Evolutionary conservation across 2,113 vertebrate species (phyloP).

Genomic region (Microcebus ravelobensis): DNA sequence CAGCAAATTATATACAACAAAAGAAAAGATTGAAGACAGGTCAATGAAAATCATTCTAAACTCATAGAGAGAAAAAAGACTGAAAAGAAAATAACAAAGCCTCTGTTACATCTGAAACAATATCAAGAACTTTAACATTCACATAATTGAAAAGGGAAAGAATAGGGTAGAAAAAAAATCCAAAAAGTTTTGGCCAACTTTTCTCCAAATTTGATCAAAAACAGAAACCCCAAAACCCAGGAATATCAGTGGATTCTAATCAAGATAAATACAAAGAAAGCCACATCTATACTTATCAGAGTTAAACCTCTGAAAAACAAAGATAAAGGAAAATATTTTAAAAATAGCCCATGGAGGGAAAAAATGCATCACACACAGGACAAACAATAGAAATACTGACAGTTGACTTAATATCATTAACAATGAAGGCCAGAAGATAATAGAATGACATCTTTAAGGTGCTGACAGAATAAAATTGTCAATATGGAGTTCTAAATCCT

Average conservation of each 20-base stretch:
- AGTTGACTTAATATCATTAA: background rate
- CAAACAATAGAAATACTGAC: background rate
- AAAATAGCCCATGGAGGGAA: background rate
- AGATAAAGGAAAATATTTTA: background rate
- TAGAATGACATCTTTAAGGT: too few relatives aligned
- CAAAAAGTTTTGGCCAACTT: background rate
- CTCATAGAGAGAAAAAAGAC: background rate
- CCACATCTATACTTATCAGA: background rate
- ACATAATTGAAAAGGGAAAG: background rate
- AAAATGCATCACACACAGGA: background rate
- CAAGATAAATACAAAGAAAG: background rate
- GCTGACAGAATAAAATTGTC: background rate
- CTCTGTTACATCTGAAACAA: background rate
- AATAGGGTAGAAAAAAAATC: background rate
- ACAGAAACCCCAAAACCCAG: background rate
- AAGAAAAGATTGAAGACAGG: background rate
- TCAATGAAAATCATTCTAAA: background rate
- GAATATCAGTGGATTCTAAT: background rate
- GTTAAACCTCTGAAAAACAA: background rate
- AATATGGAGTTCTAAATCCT: background rate
- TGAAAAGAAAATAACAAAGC: background rate
- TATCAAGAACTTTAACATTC: background rate
- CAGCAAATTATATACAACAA: background rate
- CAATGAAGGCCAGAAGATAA: too few relatives aligned
- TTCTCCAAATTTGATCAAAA: background rate